Percentiles rank a stretch among this genome's conserved stretches.
phyloP scores from a whole-genome alignment of 2,888 invertebrate genomes.

The Eretmocerus hayati region DNA sequence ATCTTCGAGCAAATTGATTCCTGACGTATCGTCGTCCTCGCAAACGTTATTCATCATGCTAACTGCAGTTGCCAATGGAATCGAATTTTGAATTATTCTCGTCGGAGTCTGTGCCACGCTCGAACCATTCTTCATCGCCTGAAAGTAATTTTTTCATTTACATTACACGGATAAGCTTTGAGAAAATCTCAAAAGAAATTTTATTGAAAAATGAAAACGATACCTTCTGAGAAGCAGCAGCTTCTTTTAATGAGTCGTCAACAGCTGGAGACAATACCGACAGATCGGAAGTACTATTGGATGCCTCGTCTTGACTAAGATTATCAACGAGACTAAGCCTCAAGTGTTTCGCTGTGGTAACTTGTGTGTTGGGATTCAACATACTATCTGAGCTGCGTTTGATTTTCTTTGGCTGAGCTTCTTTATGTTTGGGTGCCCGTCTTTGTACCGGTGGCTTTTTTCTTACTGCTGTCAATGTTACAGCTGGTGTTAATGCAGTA shows the following conservation, averaged over 20 bases:
- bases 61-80: not conserved
- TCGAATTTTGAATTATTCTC: not conserved
- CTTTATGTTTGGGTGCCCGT: slow-evolving; percentile 27
- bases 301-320: slow-evolving; percentile 40
- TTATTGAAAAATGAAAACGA: too few relatives aligned
- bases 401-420: slow-evolving; percentile 11
- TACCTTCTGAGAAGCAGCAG: slow-evolving; percentile 8
- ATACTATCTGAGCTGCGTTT: slow-evolving; percentile 22
- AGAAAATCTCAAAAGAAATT: too few relatives aligned
- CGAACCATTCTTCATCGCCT: too few relatives aligned
- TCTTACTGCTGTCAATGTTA: too few relatives aligned
- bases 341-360: slow-evolving; percentile 27
- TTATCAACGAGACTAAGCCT: slow-evolving; percentile 34
- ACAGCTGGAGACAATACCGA: slow-evolving; percentile 22
- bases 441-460: slow-evolving; percentile 21
- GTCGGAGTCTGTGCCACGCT: too few relatives aligned
- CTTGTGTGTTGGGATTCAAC: slow-evolving; percentile 9
- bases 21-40: slow-evolving; percentile 41
- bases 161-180: too few relatives aligned
- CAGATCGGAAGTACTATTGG: slow-evolving; percentile 38
- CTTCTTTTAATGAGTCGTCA: slow-evolving; percentile 25
- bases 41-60: slow-evolving; percentile 21
- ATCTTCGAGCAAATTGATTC: slow-evolving; percentile 34
- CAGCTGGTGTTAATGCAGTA: not conserved
- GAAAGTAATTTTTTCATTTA: too few relatives aligned